phyloP scores from a whole-genome alignment of 1,140 invertebrate genomes.

The Himalopsyche phryganea region DNA sequence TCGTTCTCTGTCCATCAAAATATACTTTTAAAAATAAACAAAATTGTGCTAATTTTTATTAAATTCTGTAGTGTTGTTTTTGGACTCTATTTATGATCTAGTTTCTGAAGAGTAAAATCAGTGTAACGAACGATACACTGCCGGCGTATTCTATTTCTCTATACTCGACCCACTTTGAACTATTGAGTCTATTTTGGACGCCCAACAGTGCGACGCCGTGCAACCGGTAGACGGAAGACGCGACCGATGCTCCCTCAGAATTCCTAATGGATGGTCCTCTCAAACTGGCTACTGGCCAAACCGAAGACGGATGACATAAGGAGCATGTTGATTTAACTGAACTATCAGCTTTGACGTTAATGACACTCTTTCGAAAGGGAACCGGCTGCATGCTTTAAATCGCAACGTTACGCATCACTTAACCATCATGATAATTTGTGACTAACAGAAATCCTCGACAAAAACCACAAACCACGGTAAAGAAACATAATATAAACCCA shows the following conservation, averaged over 20 bases:
- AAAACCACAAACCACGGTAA: background rate
- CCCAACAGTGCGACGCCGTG: background rate
- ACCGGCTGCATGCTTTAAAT: background rate
- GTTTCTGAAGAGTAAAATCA: no score
- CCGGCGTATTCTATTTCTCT: slow-evolving; percentile 4
- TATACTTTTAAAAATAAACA: no score
- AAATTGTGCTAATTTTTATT: no score
- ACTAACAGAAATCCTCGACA: background rate
- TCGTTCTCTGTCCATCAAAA: no score
- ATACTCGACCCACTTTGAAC: slow-evolving; percentile 13
- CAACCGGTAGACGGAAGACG: background rate
- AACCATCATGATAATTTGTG: background rate
- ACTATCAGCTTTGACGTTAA: background rate
- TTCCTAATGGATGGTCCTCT: slow-evolving; percentile 9
- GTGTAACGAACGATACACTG: background rate
- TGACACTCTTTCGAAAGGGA: background rate
- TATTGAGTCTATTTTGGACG: slow-evolving; percentile 7
- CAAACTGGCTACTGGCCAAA: slow-evolving; percentile 5
- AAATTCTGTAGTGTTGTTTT: no score
- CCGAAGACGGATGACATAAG: slow-evolving; percentile 2
- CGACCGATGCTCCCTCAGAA: background rate
- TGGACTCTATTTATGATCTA: no score
- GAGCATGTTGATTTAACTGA: slow-evolving; percentile 6
- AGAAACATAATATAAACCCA: background rate
- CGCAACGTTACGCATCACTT: background rate